Evolutionary conservation across 2,797 vertebrate species (phyloP), one percentile per base, ranked within the genome.

Genomic region (Epinephelus malabaricus): DNA sequence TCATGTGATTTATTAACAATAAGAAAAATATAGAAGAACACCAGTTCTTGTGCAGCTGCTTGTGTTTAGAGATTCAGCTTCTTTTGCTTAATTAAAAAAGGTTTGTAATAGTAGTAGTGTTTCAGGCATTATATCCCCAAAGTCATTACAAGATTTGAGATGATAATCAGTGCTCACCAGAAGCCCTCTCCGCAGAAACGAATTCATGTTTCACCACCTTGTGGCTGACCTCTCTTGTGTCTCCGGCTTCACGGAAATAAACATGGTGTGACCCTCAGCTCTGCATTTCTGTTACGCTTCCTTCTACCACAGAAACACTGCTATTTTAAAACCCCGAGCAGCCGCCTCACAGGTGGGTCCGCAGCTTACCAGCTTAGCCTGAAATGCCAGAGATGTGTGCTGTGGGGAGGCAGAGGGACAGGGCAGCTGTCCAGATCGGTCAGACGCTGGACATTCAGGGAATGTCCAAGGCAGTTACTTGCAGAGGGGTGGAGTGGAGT

Each of bases 341-440:
- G 82, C 63, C 68, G 70, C 38, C 70, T 53, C 90, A 86, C 89
- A 94, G 92, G 92, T 94, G 94, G 90, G 84, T 71, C 83, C 62
- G 11, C 81, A 69, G 93, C 88, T 89, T 76, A 88, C 79, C 59
- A 68, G 89, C 93, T 91, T 62, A 87, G 83, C 61, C 73, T 88
- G 90, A 89, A 86, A 96, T 93, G 88, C 84, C 83, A 85, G 82
- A 89, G 81, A 92, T 90, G 60, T 73, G 56, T 74, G 88, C 79
- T 74, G 86, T 81, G 88, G 73, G 34, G 56, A 82, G 71, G 71
- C 63, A 76, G 83, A 88, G 81, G 47, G 85, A 65, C 74, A 82
- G 88, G 89, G 87, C 95, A 96, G 95, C 95, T 96, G 96, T 94
- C 94, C 92, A 91, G 87, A 84, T 90, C 89, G 38, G 77, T 96